phyloP scores from a whole-genome alignment of 2,797 vertebrate species.

The Helarctos malayanus region DNA sequence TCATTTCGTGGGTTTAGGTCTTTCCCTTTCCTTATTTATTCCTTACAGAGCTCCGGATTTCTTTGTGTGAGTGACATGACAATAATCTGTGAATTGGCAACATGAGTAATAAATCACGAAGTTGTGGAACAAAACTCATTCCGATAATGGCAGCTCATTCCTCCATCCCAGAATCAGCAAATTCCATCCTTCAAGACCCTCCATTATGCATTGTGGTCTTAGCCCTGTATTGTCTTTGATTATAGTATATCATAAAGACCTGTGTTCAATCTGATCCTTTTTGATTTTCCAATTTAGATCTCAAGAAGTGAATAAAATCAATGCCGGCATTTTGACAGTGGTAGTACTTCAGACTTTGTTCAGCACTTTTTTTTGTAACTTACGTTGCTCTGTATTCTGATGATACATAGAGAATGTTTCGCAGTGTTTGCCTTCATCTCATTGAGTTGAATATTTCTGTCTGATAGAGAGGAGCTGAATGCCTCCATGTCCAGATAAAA shows the following conservation, averaged over 20 bases:
- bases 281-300: constrained; percentile 77
- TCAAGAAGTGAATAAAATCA: constrained; percentile 77
- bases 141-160: constrained; percentile 62
- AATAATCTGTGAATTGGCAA: constrained; percentile 64
- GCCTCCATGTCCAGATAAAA: constrained; percentile 76
- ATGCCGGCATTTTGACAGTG: constrained; percentile 59
- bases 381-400: constrained; percentile 42
- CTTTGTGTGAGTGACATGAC: constrained; percentile 63
- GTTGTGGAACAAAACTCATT: constrained; percentile 65
- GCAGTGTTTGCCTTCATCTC: constrained; percentile 75
- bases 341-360: constrained; percentile 71
- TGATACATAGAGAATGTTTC: constrained; percentile 74
- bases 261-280: constrained; percentile 69
- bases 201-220: constrained; percentile 11
- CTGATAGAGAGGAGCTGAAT: constrained; percentile 65
- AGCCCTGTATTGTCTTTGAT: constrained; percentile 69
- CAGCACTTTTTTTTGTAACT: constrained; percentile 48
- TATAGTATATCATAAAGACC: constrained; percentile 75
- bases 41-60: constrained; percentile 61
- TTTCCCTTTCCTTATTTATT: constrained; percentile 70
- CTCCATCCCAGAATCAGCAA: constrained; percentile 66
- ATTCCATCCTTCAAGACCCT: constrained; percentile 54
- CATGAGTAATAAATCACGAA: constrained; percentile 71
- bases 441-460: constrained; percentile 77
- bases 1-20: constrained; percentile 60